phyloP scores from a whole-genome alignment of 2,797 vertebrate genomes.

The Danio kyathit region DNA sequence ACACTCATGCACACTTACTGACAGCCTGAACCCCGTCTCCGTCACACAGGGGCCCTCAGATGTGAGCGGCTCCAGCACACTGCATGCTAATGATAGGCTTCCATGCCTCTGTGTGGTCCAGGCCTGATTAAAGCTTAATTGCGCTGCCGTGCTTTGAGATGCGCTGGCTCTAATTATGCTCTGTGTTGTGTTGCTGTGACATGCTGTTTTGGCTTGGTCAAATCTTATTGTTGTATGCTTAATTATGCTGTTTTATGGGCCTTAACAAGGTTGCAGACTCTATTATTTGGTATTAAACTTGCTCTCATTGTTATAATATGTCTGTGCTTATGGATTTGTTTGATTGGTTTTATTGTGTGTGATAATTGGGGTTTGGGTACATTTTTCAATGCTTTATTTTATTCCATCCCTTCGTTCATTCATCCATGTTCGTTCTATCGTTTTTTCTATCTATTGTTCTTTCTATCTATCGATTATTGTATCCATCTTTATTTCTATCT shows the following conservation, averaged over 20 bases:
- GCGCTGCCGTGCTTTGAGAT: slow-evolving; percentile 15
- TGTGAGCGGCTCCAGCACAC: slow-evolving; percentile 46
- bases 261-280: slow-evolving; percentile 16
- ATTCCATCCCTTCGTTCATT: too few species aligned
- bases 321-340: not conserved
- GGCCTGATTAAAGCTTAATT: slow-evolving; percentile 49
- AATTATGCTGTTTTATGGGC: not conserved
- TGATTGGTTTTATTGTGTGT: not conserved
- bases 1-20: slow-evolving; percentile 45
- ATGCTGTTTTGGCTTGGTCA: slow-evolving; percentile 2
- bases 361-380: not conserved
- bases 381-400: not conserved
- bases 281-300: not conserved
- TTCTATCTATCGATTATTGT: too few species aligned
- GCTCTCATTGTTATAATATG: not conserved
- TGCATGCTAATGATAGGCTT: slow-evolving; percentile 57
- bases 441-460: too few species aligned
- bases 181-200: slow-evolving; percentile 26
- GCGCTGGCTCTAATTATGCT: slow-evolving; percentile 17
- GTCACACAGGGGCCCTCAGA: slow-evolving; percentile 21
- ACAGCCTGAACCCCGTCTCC: slow-evolving; percentile 47
- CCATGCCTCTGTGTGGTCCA: slow-evolving; percentile 35
- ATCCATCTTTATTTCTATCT: too few species aligned
- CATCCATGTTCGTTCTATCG: too few species aligned
- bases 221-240: slow-evolving; percentile 12